Percentiles rank a stretch among this genome's conserved stretches.
These are phyloP conservation scores for Caenorhabditis sp. DNA, from an alignment of 2,888 invertebrate species.

Conservation along the genomic window DNA sequence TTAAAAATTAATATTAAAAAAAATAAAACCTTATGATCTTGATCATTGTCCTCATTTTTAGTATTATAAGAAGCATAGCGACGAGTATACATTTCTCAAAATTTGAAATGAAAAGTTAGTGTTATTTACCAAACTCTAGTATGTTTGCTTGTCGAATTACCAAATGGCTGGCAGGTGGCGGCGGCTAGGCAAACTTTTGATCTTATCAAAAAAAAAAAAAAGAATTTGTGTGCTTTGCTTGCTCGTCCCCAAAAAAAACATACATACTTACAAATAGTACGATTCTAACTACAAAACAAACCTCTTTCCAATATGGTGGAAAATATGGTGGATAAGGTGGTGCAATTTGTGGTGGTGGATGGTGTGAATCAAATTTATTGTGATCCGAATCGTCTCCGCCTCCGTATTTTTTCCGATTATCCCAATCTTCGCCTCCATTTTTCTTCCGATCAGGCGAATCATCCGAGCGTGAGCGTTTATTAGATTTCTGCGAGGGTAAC, in stretches of 20 bases:
- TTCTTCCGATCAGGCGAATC: no score
- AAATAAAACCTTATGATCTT: neutral
- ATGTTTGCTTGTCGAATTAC: neutral
- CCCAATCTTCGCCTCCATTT: no score
- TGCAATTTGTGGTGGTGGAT: conserved; percentile 7
- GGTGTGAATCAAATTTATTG: conserved; percentile 1
- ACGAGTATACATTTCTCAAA: no score
- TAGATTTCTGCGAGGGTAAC: neutral
- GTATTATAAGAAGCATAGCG: neutral
- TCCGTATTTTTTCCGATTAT: neutral
- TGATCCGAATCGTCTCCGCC: neutral
- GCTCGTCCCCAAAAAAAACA: neutral
- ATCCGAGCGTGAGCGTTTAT: no score
- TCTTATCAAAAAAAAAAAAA: neutral
- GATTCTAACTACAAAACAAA: neutral
- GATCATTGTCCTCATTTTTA: neutral
- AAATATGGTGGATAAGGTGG: conserved; percentile 9
- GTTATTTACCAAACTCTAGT: neutral
- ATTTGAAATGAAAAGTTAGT: neutral
- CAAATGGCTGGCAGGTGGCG: neutral
- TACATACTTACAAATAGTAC: neutral
- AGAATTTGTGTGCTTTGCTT: neutral
- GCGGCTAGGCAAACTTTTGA: neutral
- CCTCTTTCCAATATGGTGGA: conserved; percentile 14
- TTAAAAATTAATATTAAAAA: no score